A percentile compares a stretch with the other conserved stretches of the same genome.
phyloP scores from a whole-genome alignment of 2,888 invertebrate genomes.

The Leucoptera coffeella region DNA sequence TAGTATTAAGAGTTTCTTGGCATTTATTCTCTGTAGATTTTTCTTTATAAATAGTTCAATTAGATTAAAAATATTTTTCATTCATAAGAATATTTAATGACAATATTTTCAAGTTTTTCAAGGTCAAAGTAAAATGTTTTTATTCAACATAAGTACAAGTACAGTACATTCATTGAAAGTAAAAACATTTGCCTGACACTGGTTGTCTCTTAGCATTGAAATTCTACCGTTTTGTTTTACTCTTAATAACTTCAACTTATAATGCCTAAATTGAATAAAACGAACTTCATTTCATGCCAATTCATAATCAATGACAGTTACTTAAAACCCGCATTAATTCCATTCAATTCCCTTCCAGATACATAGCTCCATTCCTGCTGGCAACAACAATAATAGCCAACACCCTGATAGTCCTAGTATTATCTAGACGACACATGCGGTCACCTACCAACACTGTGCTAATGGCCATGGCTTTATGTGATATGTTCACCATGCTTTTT shows the following conservation, averaged over 20 bases:
- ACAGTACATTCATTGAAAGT: too few relatives aligned
- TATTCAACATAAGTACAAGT: too few relatives aligned
- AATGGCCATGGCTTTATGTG: conserved; percentile 93
- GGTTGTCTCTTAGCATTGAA: too few relatives aligned
- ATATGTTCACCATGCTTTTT: conserved; percentile 87
- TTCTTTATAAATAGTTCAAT: too few relatives aligned
- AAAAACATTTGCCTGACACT: neutral
- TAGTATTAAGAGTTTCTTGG: too few relatives aligned
- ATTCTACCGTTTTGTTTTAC: too few relatives aligned
- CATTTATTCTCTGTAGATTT: too few relatives aligned
- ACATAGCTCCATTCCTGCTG: conserved; percentile 78
- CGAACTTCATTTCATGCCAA: neutral
- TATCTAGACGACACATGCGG: conserved; percentile 85
- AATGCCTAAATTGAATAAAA: neutral
- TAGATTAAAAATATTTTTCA: too few relatives aligned
- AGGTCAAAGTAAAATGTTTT: too few relatives aligned
- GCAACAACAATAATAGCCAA: conserved; percentile 87
- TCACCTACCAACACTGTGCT: conserved; percentile 89
- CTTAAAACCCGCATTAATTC: neutral
- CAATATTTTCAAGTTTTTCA: too few relatives aligned
- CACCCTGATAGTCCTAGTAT: conserved; percentile 82
- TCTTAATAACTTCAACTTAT: neutral
- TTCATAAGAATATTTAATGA: too few relatives aligned
- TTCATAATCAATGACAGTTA: neutral
- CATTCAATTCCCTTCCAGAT: conserved; percentile 14